Percentiles rank a stretch among this genome's conserved stretches.
phyloP scores from a whole-genome alignment of 1,140 invertebrate species.

The Temnothorax curvispinosus region DNA sequence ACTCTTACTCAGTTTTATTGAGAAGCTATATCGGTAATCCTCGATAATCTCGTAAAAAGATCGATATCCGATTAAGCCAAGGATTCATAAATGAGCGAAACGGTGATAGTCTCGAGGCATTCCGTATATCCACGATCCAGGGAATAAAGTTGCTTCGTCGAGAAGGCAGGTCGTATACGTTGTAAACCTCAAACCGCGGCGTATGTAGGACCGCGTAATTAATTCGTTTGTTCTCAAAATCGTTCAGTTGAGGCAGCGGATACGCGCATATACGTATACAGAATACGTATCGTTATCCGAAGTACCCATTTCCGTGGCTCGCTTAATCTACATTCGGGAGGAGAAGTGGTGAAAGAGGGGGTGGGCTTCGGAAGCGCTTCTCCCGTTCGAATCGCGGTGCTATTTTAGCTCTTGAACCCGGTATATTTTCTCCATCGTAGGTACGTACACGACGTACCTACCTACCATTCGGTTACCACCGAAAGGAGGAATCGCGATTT shows the following conservation, averaged over 20 bases:
- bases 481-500: slow-evolving; percentile 70
- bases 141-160: slow-evolving; percentile 27
- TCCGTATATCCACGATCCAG: not conserved
- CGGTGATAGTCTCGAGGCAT: not conserved
- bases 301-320: slow-evolving; percentile 43
- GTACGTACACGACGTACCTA: slow-evolving; percentile 39
- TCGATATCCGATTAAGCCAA: not conserved
- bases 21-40: not conserved
- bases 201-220: slow-evolving; percentile 55
- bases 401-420: slow-evolving; percentile 53
- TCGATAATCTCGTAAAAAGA: not conserved
- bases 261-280: slow-evolving; percentile 10
- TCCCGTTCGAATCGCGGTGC: not conserved
- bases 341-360: not conserved
- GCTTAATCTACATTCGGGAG: slow-evolving; percentile 59
- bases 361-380: slow-evolving; percentile 29
- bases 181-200: slow-evolving; percentile 22
- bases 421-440: slow-evolving; percentile 66
- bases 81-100: not conserved
- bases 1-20: too few species aligned
- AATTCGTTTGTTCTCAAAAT: slow-evolving; percentile 66
- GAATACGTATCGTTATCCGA: slow-evolving; percentile 37
- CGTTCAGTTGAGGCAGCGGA: slow-evolving; percentile 12
- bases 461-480: slow-evolving; percentile 28
- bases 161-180: slow-evolving; percentile 9